Evolutionary conservation across 1,140 invertebrate genomes (phyloP).

Genomic region (Zophobas atratus): DNA sequence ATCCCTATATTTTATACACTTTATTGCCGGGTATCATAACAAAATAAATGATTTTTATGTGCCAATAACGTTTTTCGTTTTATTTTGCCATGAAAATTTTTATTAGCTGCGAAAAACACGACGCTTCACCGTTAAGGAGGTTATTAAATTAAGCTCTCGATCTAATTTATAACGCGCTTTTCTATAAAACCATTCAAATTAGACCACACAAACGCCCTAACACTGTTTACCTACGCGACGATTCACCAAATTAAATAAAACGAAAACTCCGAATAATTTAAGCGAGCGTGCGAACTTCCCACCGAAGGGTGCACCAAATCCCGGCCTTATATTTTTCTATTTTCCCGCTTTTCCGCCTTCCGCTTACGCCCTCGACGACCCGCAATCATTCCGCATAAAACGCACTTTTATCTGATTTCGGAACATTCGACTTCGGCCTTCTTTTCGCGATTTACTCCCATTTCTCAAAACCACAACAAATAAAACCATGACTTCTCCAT

Average conservation of each 20-base stretch:
- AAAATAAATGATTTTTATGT: constrained; percentile 50
- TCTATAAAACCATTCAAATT: constrained; percentile 41
- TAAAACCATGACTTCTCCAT: too few relatives aligned
- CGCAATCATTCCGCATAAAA: constrained; percentile 13
- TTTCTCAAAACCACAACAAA: too few relatives aligned
- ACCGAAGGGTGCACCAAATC: constrained; percentile 27
- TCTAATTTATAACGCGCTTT: constrained; percentile 47
- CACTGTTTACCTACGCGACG: background rate
- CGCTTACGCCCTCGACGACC: background rate
- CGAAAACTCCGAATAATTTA: constrained; percentile 27
- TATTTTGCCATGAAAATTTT: constrained; percentile 51
- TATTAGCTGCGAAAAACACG: constrained; percentile 48
- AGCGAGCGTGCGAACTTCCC: constrained; percentile 5
- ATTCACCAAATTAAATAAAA: constrained; percentile 34
- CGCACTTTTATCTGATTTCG: background rate
- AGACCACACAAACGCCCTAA: constrained; percentile 22
- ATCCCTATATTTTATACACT: constrained; percentile 30
- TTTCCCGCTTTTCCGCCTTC: constrained; percentile 13
- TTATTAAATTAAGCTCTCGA: constrained; percentile 50
- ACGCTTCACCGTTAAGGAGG: constrained; percentile 41
- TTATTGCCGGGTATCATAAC: constrained; percentile 40
- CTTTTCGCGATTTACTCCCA: too few relatives aligned
- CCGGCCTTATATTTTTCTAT: constrained; percentile 32
- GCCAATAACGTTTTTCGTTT: constrained; percentile 50
- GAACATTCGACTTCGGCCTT: too few relatives aligned